These are phyloP conservation scores for Galerucella pusilla DNA, from an alignment of 2,888 invertebrate genomes.

Conservation along the genomic window DNA sequence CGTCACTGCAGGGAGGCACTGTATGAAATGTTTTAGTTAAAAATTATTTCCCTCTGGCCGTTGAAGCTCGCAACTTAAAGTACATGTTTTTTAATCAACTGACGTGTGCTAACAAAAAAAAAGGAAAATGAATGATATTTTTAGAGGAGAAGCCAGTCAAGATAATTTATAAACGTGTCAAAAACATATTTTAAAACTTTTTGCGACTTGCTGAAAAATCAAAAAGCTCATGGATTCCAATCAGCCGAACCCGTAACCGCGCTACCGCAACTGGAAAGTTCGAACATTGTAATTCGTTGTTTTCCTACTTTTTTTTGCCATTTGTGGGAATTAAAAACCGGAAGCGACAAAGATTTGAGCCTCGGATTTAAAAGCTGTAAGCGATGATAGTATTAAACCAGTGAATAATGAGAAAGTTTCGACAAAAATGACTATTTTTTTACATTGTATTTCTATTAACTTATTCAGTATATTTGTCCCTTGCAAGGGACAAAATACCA, in stretches of 20 bases:
- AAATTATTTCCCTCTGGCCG: no score
- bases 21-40: no score
- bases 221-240: slow-evolving; percentile 41
- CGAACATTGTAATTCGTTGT: slow-evolving; percentile 25
- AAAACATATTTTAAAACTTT: slow-evolving; percentile 39
- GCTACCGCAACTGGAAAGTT: slow-evolving; percentile 39
- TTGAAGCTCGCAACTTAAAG: neutral
- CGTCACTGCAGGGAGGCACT: no score
- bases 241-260: slow-evolving; percentile 37
- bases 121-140: slow-evolving; percentile 34
- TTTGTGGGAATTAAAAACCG: slow-evolving; percentile 42
- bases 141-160: slow-evolving; percentile 35
- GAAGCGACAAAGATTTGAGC: slow-evolving; percentile 25
- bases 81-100: slow-evolving; percentile 38
- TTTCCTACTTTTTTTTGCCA: slow-evolving; percentile 36
- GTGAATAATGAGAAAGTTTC: neutral
- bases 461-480: no score
- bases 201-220: slow-evolving; percentile 37
- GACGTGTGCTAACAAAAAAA: slow-evolving; percentile 37
- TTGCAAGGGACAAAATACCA: no score
- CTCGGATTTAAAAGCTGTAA: slow-evolving; percentile 9
- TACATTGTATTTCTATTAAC: neutral
- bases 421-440: neutral
- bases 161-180: slow-evolving; percentile 42
- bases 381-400: neutral